Conservation (phyloP, 2,797 vertebrate species). For the Lithobates sylvaticus region DNA sequence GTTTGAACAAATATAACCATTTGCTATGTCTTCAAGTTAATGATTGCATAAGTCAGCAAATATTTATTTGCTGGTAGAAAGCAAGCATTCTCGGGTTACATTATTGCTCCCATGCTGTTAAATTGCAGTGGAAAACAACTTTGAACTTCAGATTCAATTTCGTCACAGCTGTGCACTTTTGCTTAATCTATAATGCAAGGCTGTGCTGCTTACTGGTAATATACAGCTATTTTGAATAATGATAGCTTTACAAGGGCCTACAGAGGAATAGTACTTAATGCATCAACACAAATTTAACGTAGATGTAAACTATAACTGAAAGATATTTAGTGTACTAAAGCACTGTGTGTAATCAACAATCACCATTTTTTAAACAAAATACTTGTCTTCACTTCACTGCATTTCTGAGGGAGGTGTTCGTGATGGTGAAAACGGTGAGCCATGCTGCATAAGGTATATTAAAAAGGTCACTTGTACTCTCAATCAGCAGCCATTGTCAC, state of each 20-base stretch:
- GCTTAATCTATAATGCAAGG: conserved; percentile 30
- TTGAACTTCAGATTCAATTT: conserved; percentile 44
- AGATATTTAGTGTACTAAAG: too few species aligned
- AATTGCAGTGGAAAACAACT: conserved; percentile 52
- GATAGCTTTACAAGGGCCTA: background rate
- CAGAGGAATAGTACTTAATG: background rate
- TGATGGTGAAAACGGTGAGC: too few species aligned
- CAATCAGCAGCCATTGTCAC: too few species aligned
- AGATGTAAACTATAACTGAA: too few species aligned
- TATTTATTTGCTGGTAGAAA: conserved; percentile 52
- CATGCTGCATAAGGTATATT: too few species aligned
- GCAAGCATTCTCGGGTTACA: conserved; percentile 21
- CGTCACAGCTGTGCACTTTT: conserved; percentile 41
- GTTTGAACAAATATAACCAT: conserved; percentile 7
- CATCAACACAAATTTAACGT: background rate
- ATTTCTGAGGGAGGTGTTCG: too few species aligned
- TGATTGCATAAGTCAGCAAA: conserved; percentile 51
- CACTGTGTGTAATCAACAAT: too few species aligned
- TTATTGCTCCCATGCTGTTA: conserved; percentile 46
- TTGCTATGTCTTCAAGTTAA: conserved; percentile 32
- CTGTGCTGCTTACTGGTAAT: conserved; percentile 16
- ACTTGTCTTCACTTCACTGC: too few species aligned
- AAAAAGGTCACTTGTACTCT: too few species aligned
- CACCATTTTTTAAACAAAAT: too few species aligned
- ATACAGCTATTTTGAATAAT: conserved; percentile 28